Evolutionary conservation across 2,113 vertebrate species (phyloP).

Genomic region (Neolamprologus fasciatus): DNA sequence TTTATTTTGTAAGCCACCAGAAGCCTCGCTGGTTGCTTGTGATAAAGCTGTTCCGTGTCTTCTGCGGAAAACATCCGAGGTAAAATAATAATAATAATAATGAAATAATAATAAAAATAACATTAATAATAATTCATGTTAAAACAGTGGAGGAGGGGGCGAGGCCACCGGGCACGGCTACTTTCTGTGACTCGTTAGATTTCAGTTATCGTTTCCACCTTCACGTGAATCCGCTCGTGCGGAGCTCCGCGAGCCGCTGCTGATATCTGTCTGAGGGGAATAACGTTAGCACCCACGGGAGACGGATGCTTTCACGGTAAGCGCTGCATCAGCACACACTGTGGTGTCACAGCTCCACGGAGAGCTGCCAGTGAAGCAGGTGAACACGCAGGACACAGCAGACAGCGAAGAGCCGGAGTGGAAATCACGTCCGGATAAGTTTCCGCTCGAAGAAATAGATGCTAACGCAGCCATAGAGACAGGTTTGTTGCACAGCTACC

Average conservation of each 20-base stretch:
- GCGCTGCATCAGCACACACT: background rate
- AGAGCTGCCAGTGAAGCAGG: background rate
- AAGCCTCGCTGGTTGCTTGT: background rate
- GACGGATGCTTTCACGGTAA: background rate
- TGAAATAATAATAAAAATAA: background rate
- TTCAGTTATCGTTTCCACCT: background rate
- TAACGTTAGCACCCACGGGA: background rate
- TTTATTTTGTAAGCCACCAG: slow-evolving; percentile 10
- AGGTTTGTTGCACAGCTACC: background rate
- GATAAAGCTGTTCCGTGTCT: background rate
- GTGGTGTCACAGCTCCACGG: background rate
- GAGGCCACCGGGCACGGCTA: background rate
- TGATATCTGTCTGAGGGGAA: background rate
- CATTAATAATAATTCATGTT: rapidly evolving
- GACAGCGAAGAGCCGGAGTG: background rate
- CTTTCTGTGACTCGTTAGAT: background rate
- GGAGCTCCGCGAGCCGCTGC: background rate
- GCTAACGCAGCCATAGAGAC: background rate
- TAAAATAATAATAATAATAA: background rate
- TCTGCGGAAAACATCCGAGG: slow-evolving; percentile 7
- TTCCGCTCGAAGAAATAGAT: background rate
- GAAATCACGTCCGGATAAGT: background rate
- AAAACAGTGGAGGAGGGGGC: background rate
- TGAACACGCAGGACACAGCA: background rate
- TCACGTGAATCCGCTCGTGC: rapidly evolving